Conservation (phyloP, 2,797 vertebrate species). For the Epinephelus malabaricus region DNA sequence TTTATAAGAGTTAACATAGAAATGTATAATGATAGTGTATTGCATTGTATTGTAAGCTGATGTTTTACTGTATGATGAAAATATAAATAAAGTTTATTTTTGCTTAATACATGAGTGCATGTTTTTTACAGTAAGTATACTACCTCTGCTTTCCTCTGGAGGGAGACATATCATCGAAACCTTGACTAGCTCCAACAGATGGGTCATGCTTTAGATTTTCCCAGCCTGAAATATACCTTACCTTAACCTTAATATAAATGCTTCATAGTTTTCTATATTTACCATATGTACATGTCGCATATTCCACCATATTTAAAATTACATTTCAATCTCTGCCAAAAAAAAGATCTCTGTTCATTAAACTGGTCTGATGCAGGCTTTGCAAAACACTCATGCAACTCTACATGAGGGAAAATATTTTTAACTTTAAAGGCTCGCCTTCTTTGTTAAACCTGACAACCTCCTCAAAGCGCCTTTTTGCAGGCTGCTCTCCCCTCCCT, state of each 20-base stretch:
- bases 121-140: conserved; percentile 6
- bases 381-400: neutral
- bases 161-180: conserved; percentile 52
- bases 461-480: conserved; percentile 22
- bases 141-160: conserved; percentile 62
- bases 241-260: neutral
- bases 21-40: neutral
- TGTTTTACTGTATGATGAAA: conserved; percentile 6
- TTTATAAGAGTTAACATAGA: neutral
- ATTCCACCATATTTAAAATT: rapidly evolving
- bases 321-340: neutral
- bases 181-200: neutral
- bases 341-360: neutral
- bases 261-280: neutral
- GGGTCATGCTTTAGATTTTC: neutral
- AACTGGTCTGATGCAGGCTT: neutral
- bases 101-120: neutral
- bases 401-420: neutral
- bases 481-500: conserved; percentile 25
- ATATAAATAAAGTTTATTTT: conserved; percentile 75
- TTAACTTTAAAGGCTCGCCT: conserved; percentile 2
- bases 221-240: neutral
- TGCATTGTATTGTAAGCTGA: neutral
- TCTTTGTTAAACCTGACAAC: neutral
- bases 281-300: neutral